phyloP scores from a whole-genome alignment of 2,888 invertebrate species.

The Timandra comae region DNA sequence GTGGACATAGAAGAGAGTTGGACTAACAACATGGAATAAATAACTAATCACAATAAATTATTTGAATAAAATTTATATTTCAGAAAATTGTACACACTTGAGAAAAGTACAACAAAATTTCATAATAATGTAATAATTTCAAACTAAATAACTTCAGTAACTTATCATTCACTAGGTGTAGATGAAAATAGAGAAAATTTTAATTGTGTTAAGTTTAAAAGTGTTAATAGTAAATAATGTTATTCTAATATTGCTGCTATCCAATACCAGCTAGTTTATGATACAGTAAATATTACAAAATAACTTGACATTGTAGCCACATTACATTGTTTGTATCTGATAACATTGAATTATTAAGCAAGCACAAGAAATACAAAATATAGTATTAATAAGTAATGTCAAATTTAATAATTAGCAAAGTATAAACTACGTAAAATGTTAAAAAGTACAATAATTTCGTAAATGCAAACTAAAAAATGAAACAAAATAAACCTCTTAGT shows the following conservation, averaged over 20 bases:
- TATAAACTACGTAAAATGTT: conserved; percentile 30
- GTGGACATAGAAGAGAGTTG: conserved; percentile 39
- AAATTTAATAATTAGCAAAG: conserved; percentile 31
- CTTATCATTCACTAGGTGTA: conserved; percentile 52
- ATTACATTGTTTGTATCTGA: conserved; percentile 12
- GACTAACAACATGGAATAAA: conserved; percentile 45
- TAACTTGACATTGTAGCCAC: conserved; percentile 23
- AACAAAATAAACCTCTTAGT: conserved; percentile 64
- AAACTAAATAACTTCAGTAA: conserved; percentile 53
- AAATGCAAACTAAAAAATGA: conserved; percentile 60
- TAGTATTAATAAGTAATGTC: too few relatives aligned
- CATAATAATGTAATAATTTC: conserved; percentile 45
- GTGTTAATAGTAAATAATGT: conserved; percentile 48
- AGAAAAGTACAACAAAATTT: conserved; percentile 70
- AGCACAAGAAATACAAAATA: conserved; percentile 31
- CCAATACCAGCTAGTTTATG: conserved; percentile 41
- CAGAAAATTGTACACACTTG: conserved; percentile 74
- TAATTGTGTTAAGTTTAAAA: conserved; percentile 29
- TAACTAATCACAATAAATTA: conserved; percentile 44
- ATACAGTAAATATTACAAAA: conserved; percentile 35
- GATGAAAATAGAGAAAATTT: conserved; percentile 61
- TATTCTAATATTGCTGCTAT: conserved; percentile 50
- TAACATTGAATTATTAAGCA: conserved; percentile 38
- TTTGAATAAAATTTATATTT: conserved; percentile 74
- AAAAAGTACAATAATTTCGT: conserved; percentile 40